Evolutionary conservation across 2,888 invertebrate genomes (phyloP).

Genomic region (Saturnia pavonia): DNA sequence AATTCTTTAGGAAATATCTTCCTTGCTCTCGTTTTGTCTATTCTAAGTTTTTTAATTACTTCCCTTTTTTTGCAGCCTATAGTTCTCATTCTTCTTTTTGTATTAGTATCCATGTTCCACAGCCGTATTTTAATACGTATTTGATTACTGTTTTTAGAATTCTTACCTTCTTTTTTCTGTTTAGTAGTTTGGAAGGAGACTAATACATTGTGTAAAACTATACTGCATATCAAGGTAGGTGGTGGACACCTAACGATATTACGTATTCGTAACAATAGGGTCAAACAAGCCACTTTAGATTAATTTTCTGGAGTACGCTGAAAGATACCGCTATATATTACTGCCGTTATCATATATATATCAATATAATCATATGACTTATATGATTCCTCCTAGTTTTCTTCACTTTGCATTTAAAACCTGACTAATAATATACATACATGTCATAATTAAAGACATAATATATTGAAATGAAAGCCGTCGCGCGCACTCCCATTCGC

Average conservation of each 20-base stretch:
- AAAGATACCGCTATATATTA: not conserved
- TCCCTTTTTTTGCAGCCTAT: too few species aligned
- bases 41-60: too few species aligned
- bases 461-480: constrained; percentile 44
- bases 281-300: not conserved
- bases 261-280: too few species aligned
- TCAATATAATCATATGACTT: not conserved
- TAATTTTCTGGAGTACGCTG: not conserved
- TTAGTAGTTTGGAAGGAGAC: not conserved
- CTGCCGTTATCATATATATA: not conserved
- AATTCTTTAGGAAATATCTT: too few species aligned
- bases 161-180: not conserved
- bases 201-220: not conserved
- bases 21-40: too few species aligned
- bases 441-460: constrained; percentile 35
- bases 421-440: constrained; percentile 5
- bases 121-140: not conserved
- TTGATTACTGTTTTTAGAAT: not conserved
- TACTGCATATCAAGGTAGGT: not conserved
- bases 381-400: not conserved
- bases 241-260: not conserved
- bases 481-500: constrained; percentile 30
- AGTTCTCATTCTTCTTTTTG: too few species aligned
- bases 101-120: too few species aligned
- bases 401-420: constrained; percentile 6